These are phyloP conservation scores for Azorinus chamasolen DNA, from an alignment of 2,888 invertebrate genomes.

Conservation along the genomic window DNA sequence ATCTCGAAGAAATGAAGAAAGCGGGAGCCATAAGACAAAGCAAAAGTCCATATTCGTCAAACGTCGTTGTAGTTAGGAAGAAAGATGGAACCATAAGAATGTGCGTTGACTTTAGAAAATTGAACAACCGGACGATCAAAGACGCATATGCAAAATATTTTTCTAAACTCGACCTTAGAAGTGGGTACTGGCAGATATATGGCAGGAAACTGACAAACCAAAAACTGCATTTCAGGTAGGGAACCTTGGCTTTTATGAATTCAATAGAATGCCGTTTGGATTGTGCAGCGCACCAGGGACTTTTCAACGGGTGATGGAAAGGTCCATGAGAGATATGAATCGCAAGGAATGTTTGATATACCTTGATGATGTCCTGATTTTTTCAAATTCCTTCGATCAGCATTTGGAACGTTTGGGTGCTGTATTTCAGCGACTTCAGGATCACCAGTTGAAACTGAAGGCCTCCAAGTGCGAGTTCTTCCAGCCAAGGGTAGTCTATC, in stretches of 20 bases:
- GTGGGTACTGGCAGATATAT: constrained; percentile 22
- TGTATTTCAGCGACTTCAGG: constrained; percentile 14
- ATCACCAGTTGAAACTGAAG: constrained; percentile 25
- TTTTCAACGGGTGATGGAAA: constrained; percentile 31
- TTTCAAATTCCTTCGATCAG: constrained; percentile 6
- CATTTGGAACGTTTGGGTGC: constrained; percentile 14
- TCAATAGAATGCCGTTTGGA: constrained; percentile 24
- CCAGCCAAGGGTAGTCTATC: constrained; percentile 14
- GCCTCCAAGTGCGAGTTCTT: constrained; percentile 36
- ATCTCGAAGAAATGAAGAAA: constrained; percentile 31
- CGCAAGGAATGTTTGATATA: constrained; percentile 32
- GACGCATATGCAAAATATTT: constrained; percentile 28
- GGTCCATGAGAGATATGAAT: constrained; percentile 35
- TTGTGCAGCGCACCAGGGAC: constrained; percentile 20
- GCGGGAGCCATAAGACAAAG: constrained; percentile 25
- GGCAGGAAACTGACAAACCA: constrained; percentile 23
- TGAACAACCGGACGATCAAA: constrained; percentile 22
- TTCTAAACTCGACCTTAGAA: constrained; percentile 21
- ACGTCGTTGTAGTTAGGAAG: constrained; percentile 28
- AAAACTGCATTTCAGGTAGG: constrained; percentile 25
- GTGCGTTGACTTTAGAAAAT: constrained; percentile 26
- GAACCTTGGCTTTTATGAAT: constrained; percentile 19
- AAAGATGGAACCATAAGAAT: constrained; percentile 31
- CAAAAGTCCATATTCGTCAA: constrained; percentile 27
- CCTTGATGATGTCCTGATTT: constrained; percentile 32